Evolutionary conservation across 2,888 invertebrate genomes (phyloP), one percentile per base, ranked within the genome.

Genomic region (Magallana nippona): DNA sequence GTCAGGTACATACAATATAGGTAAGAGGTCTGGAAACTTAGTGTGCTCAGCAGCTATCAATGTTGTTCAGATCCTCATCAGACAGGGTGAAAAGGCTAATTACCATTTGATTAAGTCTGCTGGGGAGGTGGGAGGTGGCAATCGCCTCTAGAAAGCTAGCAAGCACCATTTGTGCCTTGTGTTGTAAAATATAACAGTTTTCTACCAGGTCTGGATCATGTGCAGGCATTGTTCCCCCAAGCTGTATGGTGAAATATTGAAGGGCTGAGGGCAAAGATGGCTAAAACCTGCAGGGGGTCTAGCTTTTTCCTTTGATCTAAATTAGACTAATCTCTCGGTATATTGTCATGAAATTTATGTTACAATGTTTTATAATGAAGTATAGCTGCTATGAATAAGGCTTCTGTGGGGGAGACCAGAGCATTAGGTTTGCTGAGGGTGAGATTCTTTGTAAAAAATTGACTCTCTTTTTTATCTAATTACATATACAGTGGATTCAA

Each of bases 21-120:
- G 15, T 71, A 71, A 71, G 15, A 13, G 3, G 19, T 32, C 71
- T 13, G 71, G 13, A 63, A 27, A 27, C 60, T 19, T 60, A 19
- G 60, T 60, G 60, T 19, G n/a, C 13, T 60, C 60, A 10, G 19
- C 19, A 60, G 19, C 17, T 17, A 17, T 10, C 32, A 32, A 5
- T 27, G 71, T 71, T 22, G 15, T 27, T 71, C 63, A 63, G 71
- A 22, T 27, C 71, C 27, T 44, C 27, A 22, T 22, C 15, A 32
- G 71, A 27, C 32, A 32, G 32, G 71, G 71, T 71, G 71, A 71
- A 32, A 11, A 15, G 71, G 71, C 32, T 71, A 71, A 71, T 71
- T 71, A 71, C 71, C 32, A 27, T 71, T 71, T 71, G 71, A 71
- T 71, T 10, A 71, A 22, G 71, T 27, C 71, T 71, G 71, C 5